Evolutionary conservation across 2,888 invertebrate species (phyloP), one percentile per base, ranked within the genome.

Genomic region (Pterobdella sp.): DNA sequence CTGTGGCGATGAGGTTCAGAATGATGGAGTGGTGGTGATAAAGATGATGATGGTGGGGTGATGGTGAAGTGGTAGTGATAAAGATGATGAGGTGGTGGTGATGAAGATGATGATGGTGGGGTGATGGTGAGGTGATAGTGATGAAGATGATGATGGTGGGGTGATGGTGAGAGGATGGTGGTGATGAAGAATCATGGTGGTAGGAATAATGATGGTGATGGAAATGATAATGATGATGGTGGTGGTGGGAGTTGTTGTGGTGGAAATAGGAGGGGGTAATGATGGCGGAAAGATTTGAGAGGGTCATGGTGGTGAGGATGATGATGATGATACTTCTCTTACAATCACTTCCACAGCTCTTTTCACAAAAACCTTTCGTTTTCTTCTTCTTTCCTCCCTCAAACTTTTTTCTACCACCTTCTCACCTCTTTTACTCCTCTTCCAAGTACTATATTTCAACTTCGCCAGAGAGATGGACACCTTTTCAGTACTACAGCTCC

Each of bases 401-500:
- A 42, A 42, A 42, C 18, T 14, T 42, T 18, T n/a, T n/a, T n/a
- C n/a, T n/a, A n/a, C n/a, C n/a, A n/a, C n/a, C n/a, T n/a, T n/a
- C n/a, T n/a, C n/a, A n/a, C n/a, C n/a, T n/a, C n/a, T n/a, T n/a
- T n/a, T n/a, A n/a, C n/a, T n/a, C n/a, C n/a, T n/a, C n/a, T n/a
- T n/a, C n/a, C n/a, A n/a, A n/a, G n/a, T n/a, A n/a, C n/a, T n/a
- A n/a, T n/a, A n/a, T n/a, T n/a, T n/a, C n/a, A n/a, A n/a, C n/a
- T n/a, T n/a, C n/a, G n/a, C n/a, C 63, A 7, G 75, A 90, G 89
- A 81, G 88, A 88, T 81, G 91, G 91, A 29, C 79, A 10, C 85
- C 86, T 1, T 87, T 84, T 81, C 85, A 85, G 80, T 87, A 81
- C 78, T 81, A 83, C 84, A 93, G 93, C 85, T 92, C 92, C 10